These are phyloP conservation scores for Eilema depressum DNA, from an alignment of 2,888 invertebrate species.

Conservation along the genomic window DNA sequence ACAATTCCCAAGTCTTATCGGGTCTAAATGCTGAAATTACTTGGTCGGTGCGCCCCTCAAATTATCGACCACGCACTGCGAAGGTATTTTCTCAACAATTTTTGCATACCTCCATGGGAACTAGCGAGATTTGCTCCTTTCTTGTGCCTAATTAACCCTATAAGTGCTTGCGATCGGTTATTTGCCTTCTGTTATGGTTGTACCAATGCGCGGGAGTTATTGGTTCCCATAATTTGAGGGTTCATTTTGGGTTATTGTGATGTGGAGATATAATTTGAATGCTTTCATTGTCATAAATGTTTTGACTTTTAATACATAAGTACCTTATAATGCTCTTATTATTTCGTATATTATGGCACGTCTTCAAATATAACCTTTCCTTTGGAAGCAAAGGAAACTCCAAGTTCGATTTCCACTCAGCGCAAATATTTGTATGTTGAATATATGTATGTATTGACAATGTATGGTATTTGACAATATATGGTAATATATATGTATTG, in stretches of 20 bases:
- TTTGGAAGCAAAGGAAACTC: not conserved
- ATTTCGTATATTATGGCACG: no score
- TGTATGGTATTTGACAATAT: no score
- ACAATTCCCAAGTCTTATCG: slow-evolving; percentile 66
- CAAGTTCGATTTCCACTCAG: no score
- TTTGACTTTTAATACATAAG: not conserved
- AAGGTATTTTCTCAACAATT: slow-evolving; percentile 84
- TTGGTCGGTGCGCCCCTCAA: slow-evolving; percentile 51
- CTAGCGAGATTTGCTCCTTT: slow-evolving; percentile 63
- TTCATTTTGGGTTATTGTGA: slow-evolving; percentile 18
- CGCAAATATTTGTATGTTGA: no score
- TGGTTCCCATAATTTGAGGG: slow-evolving; percentile 22
- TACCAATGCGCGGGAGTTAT: slow-evolving; percentile 19
- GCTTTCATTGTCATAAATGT: not conserved
- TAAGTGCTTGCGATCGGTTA: slow-evolving; percentile 68
- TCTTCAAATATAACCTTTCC: not conserved
- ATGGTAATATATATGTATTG: no score
- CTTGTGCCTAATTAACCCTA: slow-evolving; percentile 71
- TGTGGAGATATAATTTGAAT: slow-evolving; percentile 7
- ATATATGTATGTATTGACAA: no score
- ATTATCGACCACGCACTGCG: slow-evolving; percentile 79
- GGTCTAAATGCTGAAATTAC: slow-evolving; percentile 80
- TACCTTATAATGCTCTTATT: no score
- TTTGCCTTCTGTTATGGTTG: slow-evolving; percentile 57
- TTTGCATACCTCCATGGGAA: slow-evolving; percentile 85